A percentile compares a stretch with the other conserved stretches of the same genome.
These are phyloP conservation scores for Eucera pruinosa DNA, from an alignment of 2,888 invertebrate genomes.

Conservation along the genomic window DNA sequence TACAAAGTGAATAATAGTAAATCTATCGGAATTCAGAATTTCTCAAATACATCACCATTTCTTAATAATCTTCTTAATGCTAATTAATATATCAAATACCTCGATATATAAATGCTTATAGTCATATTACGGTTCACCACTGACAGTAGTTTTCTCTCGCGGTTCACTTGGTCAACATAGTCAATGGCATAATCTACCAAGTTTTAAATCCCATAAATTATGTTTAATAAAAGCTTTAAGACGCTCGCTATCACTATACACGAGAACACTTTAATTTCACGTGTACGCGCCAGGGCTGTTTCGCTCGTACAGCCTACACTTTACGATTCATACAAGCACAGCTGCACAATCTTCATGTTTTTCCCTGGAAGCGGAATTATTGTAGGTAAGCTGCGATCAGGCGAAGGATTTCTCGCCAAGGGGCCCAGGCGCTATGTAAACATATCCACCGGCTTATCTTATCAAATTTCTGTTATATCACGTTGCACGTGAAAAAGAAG, in stretches of 20 bases:
- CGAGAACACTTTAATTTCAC: not conserved
- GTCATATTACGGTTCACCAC: too few species aligned
- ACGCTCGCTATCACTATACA: too few species aligned
- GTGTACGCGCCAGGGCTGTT: not conserved
- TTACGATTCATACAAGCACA: not conserved
- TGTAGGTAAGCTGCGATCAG: slow-evolving; percentile 19
- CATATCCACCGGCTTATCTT: slow-evolving; percentile 26
- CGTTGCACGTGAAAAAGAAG: slow-evolving; percentile 1
- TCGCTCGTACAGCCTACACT: not conserved
- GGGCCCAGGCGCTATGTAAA: not conserved
- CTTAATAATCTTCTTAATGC: too few species aligned
- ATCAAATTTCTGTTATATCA: slow-evolving; percentile 24
- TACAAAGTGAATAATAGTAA: too few species aligned
- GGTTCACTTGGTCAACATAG: too few species aligned
- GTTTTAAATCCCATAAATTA: too few species aligned
- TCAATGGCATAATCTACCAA: too few species aligned
- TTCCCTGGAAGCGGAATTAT: slow-evolving; percentile 9
- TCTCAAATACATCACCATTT: too few species aligned
- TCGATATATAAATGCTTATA: too few species aligned
- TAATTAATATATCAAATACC: too few species aligned
- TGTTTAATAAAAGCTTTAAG: not conserved
- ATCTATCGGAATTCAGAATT: too few species aligned
- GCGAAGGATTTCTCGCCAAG: slow-evolving; percentile 21
- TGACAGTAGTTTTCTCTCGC: too few species aligned
- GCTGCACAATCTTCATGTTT: not conserved